These are phyloP conservation scores for Numenius phaeopus DNA, from an alignment of 2,797 vertebrate species.

Conservation along the genomic window DNA sequence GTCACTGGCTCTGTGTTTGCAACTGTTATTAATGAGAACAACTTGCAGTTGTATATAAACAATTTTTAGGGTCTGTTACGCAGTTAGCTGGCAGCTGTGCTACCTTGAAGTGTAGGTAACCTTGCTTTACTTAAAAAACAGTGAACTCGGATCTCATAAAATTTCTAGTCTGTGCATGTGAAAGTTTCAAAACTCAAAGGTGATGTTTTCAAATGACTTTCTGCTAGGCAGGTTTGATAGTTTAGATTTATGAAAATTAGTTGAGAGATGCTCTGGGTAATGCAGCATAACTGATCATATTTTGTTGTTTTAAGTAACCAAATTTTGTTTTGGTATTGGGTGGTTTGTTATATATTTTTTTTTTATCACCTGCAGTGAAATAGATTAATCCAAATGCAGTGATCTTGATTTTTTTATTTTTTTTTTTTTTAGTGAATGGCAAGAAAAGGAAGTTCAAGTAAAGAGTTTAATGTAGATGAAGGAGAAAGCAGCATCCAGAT, in stretches of 20 bases:
- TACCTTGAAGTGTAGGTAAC: background rate
- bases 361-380: background rate
- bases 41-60: background rate
- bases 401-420: background rate
- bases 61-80: background rate
- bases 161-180: background rate
- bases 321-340: background rate
- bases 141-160: background rate
- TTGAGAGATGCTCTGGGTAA: background rate
- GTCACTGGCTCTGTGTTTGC: background rate
- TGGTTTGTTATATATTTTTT: background rate
- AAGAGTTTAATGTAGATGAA: background rate
- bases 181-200: background rate
- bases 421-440: background rate
- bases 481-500: background rate
- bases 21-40: background rate
- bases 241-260: background rate
- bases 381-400: background rate
- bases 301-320: background rate
- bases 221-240: background rate
- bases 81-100: background rate
- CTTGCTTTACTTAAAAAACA: background rate
- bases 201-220: background rate
- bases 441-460: background rate
- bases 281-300: background rate